Conservation (phyloP, 2,113 vertebrate species). For the Caloenas nicobarica region DNA sequence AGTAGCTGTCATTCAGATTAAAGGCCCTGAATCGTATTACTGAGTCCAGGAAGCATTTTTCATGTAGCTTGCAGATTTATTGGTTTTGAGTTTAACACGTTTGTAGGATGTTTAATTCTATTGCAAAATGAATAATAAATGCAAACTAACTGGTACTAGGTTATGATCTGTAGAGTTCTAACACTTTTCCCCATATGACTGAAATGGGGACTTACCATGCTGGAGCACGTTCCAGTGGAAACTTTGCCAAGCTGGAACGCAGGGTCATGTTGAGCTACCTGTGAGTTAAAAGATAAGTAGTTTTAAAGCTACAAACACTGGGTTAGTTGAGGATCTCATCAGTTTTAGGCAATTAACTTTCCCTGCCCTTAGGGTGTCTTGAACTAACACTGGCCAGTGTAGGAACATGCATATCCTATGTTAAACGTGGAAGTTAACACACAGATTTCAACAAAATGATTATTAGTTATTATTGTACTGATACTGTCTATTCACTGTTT, state of each 20-base stretch:
- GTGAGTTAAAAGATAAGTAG: background rate
- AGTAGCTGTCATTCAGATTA: accelerated
- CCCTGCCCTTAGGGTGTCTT: background rate
- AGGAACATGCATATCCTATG: background rate
- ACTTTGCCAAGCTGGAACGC: background rate
- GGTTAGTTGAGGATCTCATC: background rate
- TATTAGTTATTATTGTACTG: background rate
- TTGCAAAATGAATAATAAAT: background rate
- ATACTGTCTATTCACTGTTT: background rate
- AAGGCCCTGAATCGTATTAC: background rate
- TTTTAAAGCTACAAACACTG: background rate
- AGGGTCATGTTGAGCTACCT: background rate
- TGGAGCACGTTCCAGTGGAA: background rate
- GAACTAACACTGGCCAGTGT: background rate
- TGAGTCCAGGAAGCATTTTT: background rate
- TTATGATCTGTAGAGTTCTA: background rate
- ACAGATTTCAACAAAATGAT: background rate
- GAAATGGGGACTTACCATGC: background rate
- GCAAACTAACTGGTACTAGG: background rate
- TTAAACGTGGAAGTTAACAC: background rate
- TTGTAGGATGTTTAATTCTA: background rate
- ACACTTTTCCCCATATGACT: background rate
- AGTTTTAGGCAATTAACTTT: background rate
- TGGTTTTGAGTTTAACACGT: background rate
- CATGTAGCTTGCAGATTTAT: background rate